A percentile compares a stretch with the other conserved stretches of the same genome.
These are phyloP conservation scores for Nudaria mundana DNA, from an alignment of 2,888 invertebrate species.

Conservation along the genomic window DNA sequence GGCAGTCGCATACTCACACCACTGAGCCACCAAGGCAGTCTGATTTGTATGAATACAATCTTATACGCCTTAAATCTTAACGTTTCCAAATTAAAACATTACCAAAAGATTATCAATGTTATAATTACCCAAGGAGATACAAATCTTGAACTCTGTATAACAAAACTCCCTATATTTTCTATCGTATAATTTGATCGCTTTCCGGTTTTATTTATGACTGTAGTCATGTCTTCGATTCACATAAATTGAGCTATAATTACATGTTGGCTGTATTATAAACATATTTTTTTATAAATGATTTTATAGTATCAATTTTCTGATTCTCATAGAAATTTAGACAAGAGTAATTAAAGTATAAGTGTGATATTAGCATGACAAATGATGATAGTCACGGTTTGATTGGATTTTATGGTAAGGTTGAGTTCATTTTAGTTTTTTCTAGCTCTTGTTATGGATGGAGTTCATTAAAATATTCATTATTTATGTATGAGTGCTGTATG, in stretches of 20 bases:
- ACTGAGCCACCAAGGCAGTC: too few relatives aligned
- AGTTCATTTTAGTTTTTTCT: neutral
- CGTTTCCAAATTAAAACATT: conserved; percentile 7
- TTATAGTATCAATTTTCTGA: conserved; percentile 9
- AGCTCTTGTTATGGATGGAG: neutral
- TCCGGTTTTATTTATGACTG: conserved; percentile 49
- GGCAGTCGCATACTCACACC: too few relatives aligned
- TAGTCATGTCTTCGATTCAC: conserved; percentile 55
- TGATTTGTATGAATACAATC: too few relatives aligned
- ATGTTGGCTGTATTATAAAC: conserved; percentile 39
- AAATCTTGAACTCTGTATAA: conserved; percentile 6
- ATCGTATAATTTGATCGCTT: conserved; percentile 45
- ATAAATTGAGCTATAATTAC: conserved; percentile 58
- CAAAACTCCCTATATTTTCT: conserved; percentile 20
- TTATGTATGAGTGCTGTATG: neutral
- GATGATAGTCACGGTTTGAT: neutral
- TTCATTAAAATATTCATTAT: neutral
- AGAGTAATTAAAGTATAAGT: conserved; percentile 9
- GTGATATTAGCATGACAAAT: conserved; percentile 5
- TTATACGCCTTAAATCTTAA: neutral
- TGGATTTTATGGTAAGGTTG: neutral
- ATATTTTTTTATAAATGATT: conserved; percentile 24
- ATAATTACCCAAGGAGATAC: conserved; percentile 15
- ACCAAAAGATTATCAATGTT: conserved; percentile 9
- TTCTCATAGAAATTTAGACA: conserved; percentile 5